phyloP scores from a whole-genome alignment of 2,113 vertebrate genomes.

The Eidolon helvum region DNA sequence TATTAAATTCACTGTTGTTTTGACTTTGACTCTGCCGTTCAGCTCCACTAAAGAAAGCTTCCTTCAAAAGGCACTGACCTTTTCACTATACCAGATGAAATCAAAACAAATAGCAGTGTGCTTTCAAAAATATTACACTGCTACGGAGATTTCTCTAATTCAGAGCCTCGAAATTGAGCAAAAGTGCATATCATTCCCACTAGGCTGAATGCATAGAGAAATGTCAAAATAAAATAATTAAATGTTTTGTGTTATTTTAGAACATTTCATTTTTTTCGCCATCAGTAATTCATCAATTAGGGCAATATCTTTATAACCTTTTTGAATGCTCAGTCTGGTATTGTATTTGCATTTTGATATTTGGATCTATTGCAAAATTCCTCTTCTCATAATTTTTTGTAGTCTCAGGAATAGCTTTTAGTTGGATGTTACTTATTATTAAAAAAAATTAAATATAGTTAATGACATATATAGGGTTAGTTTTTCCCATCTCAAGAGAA shows the following conservation, averaged over 20 bases:
- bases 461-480: not conserved
- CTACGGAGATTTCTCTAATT: not conserved
- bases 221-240: slow-evolving; percentile 50
- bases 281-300: not conserved
- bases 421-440: not conserved
- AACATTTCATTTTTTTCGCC: not conserved
- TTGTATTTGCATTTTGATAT: slow-evolving; percentile 24
- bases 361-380: not conserved
- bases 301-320: not conserved
- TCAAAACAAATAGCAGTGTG: slow-evolving; percentile 10
- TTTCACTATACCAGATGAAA: slow-evolving; percentile 24
- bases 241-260: not conserved
- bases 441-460: not conserved
- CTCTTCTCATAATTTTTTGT: not conserved
- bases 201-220: not conserved
- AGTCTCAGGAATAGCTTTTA: not conserved
- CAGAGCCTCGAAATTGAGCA: slow-evolving; percentile 44
- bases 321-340: not conserved
- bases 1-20: not conserved
- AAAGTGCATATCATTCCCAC: not conserved
- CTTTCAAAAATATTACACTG: slow-evolving; percentile 19
- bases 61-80: slow-evolving; percentile 39
- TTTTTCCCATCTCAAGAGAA: not conserved
- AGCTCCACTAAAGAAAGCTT: slow-evolving; percentile 27
- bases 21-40: not conserved